A percentile compares a stretch with the other conserved stretches of the same genome.
phyloP scores from a whole-genome alignment of 2,797 vertebrate species.

The Lateolabrax maculatus region DNA sequence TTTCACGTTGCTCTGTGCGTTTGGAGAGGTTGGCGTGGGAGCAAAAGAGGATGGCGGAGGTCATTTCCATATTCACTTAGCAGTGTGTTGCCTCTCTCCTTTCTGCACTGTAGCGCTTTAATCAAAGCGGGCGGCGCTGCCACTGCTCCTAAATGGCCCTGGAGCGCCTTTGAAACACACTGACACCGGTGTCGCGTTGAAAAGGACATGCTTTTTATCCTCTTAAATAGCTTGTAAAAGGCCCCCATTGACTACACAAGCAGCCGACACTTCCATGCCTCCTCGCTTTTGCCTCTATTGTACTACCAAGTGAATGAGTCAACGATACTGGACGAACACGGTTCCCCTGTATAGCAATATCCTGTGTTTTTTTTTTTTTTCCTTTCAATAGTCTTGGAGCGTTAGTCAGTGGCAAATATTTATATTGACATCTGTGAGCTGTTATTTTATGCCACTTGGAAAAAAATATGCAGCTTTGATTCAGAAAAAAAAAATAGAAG shows the following conservation, averaged over 20 bases:
- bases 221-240: constrained; percentile 81
- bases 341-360: constrained; percentile 51
- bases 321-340: constrained; percentile 55
- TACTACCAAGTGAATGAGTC: constrained; percentile 62
- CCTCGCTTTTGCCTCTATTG: constrained; percentile 70
- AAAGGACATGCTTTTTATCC: constrained; percentile 80
- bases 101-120: constrained; percentile 74
- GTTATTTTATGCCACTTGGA: constrained; percentile 35
- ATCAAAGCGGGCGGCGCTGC: constrained; percentile 74
- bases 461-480: constrained; percentile 16
- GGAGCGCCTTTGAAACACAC: constrained; percentile 79
- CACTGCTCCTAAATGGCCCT: constrained; percentile 72
- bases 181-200: constrained; percentile 73
- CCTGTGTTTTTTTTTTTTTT: constrained; percentile 16
- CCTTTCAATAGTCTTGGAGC: constrained; percentile 18
- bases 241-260: constrained; percentile 81
- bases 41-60: constrained; percentile 59
- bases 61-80: constrained; percentile 82
- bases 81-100: constrained; percentile 65
- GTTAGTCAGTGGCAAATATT: constrained; percentile 51
- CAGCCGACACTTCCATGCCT: constrained; percentile 64
- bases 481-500: neutral
- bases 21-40: constrained; percentile 56
- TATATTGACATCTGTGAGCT: constrained; percentile 42
- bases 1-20: constrained; percentile 24